Evolutionary conservation across 1,140 invertebrate species (phyloP).

Genomic region (Neotoxoptera formosana): DNA sequence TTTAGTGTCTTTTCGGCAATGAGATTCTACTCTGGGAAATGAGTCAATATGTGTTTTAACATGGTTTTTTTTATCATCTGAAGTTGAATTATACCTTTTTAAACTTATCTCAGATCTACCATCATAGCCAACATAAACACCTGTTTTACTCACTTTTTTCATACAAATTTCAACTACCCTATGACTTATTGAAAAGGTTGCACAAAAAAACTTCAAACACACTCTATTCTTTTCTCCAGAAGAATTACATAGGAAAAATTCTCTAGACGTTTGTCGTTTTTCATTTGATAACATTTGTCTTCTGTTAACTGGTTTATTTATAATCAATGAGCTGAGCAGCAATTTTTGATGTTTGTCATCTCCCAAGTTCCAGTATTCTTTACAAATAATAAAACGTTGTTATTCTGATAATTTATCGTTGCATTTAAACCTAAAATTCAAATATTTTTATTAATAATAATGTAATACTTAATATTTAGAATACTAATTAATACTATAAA

Average conservation of each 20-base stretch:
- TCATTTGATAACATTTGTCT: not conserved
- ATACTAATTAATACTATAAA: not conserved
- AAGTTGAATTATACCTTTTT: slow-evolving; percentile 29
- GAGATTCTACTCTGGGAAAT: slow-evolving; percentile 53
- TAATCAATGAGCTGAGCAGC: slow-evolving; percentile 27
- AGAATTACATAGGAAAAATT: slow-evolving; percentile 30
- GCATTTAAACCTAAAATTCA: slow-evolving; percentile 23
- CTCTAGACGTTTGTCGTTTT: slow-evolving; percentile 19
- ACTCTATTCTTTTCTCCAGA: slow-evolving; percentile 23
- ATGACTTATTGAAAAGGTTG: slow-evolving; percentile 41
- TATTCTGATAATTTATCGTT: slow-evolving; percentile 39
- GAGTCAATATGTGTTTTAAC: slow-evolving; percentile 45
- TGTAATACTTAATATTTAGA: not conserved
- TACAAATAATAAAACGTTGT: not conserved
- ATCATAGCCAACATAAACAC: slow-evolving; percentile 12
- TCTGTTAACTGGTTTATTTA: slow-evolving; percentile 18
- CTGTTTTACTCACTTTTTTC: slow-evolving; percentile 5
- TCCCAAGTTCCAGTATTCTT: slow-evolving; percentile 10
- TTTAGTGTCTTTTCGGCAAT: slow-evolving; percentile 40
- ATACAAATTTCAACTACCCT: slow-evolving; percentile 38
- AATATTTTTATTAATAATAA: slow-evolving; percentile 1
- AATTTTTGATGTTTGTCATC: slow-evolving; percentile 34
- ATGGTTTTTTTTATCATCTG: slow-evolving; percentile 4
- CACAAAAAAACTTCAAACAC: slow-evolving; percentile 42
- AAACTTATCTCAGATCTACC: slow-evolving; percentile 27